Evolutionary conservation across 1,140 invertebrate genomes (phyloP).

Genomic region (Drosophila yakuba): DNA sequence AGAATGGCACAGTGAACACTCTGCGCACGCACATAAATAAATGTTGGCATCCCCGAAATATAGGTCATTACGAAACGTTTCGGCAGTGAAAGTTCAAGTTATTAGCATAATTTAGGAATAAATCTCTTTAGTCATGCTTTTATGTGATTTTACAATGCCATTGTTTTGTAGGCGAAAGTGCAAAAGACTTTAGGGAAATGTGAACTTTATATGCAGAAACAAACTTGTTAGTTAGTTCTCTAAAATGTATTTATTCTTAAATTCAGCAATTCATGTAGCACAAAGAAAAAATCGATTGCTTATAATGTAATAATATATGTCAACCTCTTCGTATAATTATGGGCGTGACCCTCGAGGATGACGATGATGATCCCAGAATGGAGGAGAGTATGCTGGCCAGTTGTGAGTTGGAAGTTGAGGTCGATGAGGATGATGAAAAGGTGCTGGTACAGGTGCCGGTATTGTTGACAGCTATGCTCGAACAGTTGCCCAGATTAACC

Average conservation of each 20-base stretch:
- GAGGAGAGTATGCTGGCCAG: constrained; percentile 24
- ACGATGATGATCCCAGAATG: constrained; percentile 28
- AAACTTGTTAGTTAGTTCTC: background rate
- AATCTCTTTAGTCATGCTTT: constrained; percentile 9
- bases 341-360: constrained; percentile 30
- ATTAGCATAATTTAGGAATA: constrained; percentile 38
- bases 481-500: constrained; percentile 26
- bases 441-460: constrained; percentile 31
- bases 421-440: constrained; percentile 22
- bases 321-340: constrained; percentile 38
- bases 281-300: too few relatives aligned
- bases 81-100: constrained; percentile 18
- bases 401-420: background rate
- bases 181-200: background rate
- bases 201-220: background rate
- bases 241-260: background rate
- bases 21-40: constrained; percentile 16
- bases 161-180: background rate
- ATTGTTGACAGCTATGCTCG: constrained; percentile 22
- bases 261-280: too few relatives aligned
- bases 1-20: constrained; percentile 50
- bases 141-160: background rate
- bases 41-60: constrained; percentile 11
- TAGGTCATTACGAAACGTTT: constrained; percentile 44
- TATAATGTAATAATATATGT: too few relatives aligned